Base-by-base conservation (phyloP, 2,113 vertebrate genomes). In the Aegithalos caudatus region DNA sequence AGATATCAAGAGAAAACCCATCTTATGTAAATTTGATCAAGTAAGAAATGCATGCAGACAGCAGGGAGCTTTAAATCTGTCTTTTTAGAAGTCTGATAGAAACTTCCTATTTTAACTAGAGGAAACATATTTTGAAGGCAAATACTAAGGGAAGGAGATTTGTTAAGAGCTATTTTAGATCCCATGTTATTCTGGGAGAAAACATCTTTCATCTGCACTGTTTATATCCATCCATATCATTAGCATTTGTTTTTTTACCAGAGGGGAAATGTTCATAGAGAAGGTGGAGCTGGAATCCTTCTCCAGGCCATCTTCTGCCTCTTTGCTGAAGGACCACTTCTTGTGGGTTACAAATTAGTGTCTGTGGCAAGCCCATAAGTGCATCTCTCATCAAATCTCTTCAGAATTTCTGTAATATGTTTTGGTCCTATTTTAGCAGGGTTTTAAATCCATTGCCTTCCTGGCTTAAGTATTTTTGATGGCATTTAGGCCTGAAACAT, bases 1-100 rank as follows among this genome's bases (percentile, higher is more conserved):
- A 42, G 11, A 47, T 47, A 84, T 28, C 88, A 76, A 80, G 58
- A 67, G 35, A 82, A 92, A 92, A 38, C 6, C 6, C 42, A 65
- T 91, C 14, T 61, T 42, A 53, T 82, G 81, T 51, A 92, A 93
- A 95, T 77, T 54, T 42, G 33, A 88, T 95, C 62, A 94, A 88
- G 62, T 70, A 86, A 90, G 33, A 94, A 93, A 83, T 92, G 33
- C 60, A 45, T 78, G 37, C 56, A 90, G 31, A 67, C 54, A 78
- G 72, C 51, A 2, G 69, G 74, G 35, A 48, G 7, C 25, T 86
- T 85, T 88, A 78, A 83, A 92, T 70, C 29, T 83, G 24, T 73
- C 64, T 47, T 74, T 69, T 90, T 50, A 92, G 38, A 85, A 85
- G 21, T 73, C 40, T 57, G 25, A 48, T 37, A 92, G 65, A 29